Conservation (phyloP, 1,140 invertebrate species). For the Hypothenemus hampei region DNA sequence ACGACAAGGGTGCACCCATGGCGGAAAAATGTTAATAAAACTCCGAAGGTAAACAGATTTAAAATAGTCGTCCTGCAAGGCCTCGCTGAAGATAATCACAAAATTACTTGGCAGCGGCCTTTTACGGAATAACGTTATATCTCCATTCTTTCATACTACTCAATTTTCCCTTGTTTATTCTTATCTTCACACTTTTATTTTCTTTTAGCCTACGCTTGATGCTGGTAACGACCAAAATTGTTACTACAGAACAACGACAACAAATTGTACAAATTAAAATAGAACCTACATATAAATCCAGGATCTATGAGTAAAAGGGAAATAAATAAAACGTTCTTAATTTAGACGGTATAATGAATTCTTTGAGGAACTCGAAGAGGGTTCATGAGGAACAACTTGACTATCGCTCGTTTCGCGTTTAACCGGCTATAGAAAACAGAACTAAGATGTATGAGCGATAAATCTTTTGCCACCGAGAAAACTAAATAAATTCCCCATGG, state of each 20-base stretch:
- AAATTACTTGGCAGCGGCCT: slow-evolving; percentile 16
- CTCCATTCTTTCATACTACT: slow-evolving; percentile 14
- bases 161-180: slow-evolving; percentile 15
- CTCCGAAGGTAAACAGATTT: slow-evolving; percentile 13
- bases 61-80: slow-evolving; percentile 19
- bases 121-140: slow-evolving; percentile 9
- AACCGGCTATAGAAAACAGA: slow-evolving; percentile 23
- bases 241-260: no score
- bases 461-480: slow-evolving; percentile 25
- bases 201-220: no score
- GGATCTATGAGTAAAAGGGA: no score
- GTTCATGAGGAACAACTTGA: slow-evolving; percentile 19
- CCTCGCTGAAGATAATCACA: slow-evolving; percentile 19
- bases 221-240: no score
- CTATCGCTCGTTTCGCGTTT: slow-evolving; percentile 18
- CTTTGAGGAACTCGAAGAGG: slow-evolving; percentile 6
- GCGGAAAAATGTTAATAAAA: background rate
- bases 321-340: no score
- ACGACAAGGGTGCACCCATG: slow-evolving; percentile 2
- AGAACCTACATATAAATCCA: no score
- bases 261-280: background rate
- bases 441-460: slow-evolving; percentile 24
- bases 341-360: slow-evolving; percentile 15
- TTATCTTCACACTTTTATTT: no score
- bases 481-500: slow-evolving; percentile 23